phyloP scores from a whole-genome alignment of 35 echinoderm and acorn worm species.

The Antedon bifida region DNA sequence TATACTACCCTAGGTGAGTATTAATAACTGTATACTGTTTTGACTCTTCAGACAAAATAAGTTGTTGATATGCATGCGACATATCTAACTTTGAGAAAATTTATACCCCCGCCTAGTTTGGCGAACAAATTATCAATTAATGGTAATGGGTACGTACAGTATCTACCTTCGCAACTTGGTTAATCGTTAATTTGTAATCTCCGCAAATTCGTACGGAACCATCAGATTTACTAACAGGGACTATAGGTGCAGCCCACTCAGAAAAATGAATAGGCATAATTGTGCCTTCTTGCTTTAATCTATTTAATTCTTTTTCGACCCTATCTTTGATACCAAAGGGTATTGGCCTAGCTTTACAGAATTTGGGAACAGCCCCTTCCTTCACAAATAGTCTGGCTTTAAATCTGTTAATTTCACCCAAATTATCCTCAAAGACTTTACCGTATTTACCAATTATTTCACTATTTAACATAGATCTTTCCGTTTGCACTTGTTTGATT shows the following conservation, averaged over 20 bases:
- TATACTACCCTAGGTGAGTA: constrained; percentile 22
- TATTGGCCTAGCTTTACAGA: background rate
- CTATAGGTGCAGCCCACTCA: too few relatives aligned
- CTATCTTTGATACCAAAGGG: background rate
- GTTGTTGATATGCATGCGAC: constrained; percentile 27
- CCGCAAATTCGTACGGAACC: constrained; percentile 27
- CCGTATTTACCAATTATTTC: background rate
- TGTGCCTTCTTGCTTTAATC: too few relatives aligned
- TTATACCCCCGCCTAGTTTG: constrained; percentile 17
- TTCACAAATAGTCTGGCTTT: background rate
- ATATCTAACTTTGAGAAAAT: constrained; percentile 28
- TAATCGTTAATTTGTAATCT: constrained; percentile 44
- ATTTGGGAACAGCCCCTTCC: background rate
- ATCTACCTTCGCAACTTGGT: constrained; percentile 10
- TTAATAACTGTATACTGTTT: constrained; percentile 18
- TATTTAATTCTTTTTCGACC: background rate
- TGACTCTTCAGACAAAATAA: constrained; percentile 14
- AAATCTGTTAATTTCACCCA: background rate
- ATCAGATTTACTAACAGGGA: constrained; percentile 15
- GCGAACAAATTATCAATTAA: constrained; percentile 30
- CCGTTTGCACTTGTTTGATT: background rate
- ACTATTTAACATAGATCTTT: background rate
- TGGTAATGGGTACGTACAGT: constrained; percentile 37
- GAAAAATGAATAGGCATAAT: too few relatives aligned
- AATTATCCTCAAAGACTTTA: background rate